phyloP scores from a whole-genome alignment of 2,113 vertebrate genomes.

The Axis porcinus region DNA sequence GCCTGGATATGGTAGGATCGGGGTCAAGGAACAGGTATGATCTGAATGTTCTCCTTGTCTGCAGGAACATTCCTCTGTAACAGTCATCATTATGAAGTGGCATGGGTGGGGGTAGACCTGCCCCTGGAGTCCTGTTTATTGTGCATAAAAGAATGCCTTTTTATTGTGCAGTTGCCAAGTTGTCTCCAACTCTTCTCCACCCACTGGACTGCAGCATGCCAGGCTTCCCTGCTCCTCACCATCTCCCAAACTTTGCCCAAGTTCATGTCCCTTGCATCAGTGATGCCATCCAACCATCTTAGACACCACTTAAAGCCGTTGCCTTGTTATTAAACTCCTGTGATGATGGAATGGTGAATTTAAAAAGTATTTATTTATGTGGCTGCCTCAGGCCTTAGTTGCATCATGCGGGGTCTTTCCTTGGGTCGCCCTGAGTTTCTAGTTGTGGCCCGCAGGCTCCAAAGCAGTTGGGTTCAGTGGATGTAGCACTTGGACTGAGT shows the following conservation, averaged over 20 bases:
- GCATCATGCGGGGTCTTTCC: not conserved
- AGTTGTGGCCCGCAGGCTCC: not conserved
- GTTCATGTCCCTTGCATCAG: not conserved
- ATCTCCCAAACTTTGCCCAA: not conserved
- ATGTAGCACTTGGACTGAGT: not conserved
- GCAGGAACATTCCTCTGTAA: not conserved
- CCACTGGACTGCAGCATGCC: not conserved
- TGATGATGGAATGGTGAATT: not conserved
- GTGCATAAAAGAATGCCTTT: not conserved
- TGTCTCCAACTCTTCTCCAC: not conserved
- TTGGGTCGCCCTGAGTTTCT: accelerated
- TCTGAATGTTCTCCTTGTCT: not conserved
- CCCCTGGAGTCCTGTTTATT: not conserved
- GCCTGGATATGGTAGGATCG: not conserved
- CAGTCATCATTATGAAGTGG: not conserved
- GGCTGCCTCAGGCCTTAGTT: not conserved
- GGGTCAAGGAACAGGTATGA: not conserved
- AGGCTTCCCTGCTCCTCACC: not conserved
- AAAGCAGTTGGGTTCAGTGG: not conserved
- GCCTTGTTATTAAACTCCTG: not conserved
- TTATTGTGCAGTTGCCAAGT: not conserved
- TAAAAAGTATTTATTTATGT: not conserved
- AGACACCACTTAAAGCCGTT: not conserved
- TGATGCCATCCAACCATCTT: not conserved
- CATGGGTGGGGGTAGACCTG: not conserved